A percentile compares a stretch with the other conserved stretches of the same genome.
Conservation (phyloP, 64 coral and sea anemone genomes). For the Pocillopora damicornis region DNA sequence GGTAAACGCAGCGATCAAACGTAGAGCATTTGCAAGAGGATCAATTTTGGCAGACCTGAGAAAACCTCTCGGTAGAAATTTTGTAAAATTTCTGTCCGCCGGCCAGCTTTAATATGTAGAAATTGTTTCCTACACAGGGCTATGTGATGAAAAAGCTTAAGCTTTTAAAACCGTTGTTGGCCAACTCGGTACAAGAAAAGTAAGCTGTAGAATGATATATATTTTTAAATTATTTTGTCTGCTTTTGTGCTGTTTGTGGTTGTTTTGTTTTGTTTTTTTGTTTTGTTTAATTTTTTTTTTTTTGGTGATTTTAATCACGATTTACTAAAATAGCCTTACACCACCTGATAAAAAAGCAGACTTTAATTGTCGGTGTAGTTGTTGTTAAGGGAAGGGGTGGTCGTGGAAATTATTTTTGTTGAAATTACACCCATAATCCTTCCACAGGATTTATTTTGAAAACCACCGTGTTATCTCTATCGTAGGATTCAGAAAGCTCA, state of each 20-base stretch:
- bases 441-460: too few species aligned
- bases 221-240: background rate
- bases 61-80: too few species aligned
- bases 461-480: background rate
- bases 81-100: too few species aligned
- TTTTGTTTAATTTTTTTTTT: too few species aligned
- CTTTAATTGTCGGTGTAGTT: background rate
- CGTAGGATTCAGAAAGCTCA: conserved; percentile 22
- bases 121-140: conserved; percentile 7
- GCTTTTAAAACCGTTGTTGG: conserved; percentile 31
- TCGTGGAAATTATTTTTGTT: too few species aligned
- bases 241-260: background rate
- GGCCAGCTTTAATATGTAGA: background rate
- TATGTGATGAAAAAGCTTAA: conserved; percentile 56
- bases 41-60: too few species aligned
- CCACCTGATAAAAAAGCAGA: background rate
- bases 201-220: background rate
- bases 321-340: too few species aligned
- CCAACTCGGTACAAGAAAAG: conserved; percentile 25
- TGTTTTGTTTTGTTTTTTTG: too few species aligned
- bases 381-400: background rate
- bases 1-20: background rate
- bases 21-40: too few species aligned
- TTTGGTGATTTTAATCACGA: too few species aligned
- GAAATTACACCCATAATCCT: too few species aligned